Base-by-base conservation (phyloP, 2,888 invertebrate species). In the Plagodis dolabraria region DNA sequence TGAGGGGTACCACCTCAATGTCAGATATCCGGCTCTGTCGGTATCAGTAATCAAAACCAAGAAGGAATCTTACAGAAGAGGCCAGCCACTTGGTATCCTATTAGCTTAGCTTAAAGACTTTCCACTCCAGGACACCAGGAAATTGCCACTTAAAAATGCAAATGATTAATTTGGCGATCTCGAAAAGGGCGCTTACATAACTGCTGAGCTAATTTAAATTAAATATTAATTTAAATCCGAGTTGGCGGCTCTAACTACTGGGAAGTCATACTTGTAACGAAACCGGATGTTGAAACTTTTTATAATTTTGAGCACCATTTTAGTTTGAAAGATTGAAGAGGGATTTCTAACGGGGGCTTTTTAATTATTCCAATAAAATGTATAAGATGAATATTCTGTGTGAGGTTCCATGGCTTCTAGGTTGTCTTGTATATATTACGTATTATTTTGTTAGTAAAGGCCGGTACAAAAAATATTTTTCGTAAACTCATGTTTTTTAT, bases 71-170 rank as follows among this genome's bases (percentile, higher is more conserved):
- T 8, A 8, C 38, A 2, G 47, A 38, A 35, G 38, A 50, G 49
- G 22, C 35, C 1, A 22, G 38, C 8, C 12, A 45, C 10, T 2
- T 38, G 38, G 7, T 42, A 11, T 48, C 9, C 38, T 11, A 40
- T 48, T 10, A 33, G 33, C n/a, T n/a, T 33, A 50, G 50, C 42
- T 42, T 42, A 44, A 12, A 22, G 43, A 35, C 11, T 47, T 44
- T 50, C 43, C 12, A 44, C 51, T 10, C 11, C 35, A 49, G 45
- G 11, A 34, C 36, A 52, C 33, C 11, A 51, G 55, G 43, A 55
- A 65, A 79, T 77, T 75, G 71, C 73, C 76, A 76, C 77, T 80
- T 71, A 63, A 72, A 73, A 73, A 78, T 76, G 73, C 54, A 80
- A 79, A 79, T 76, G 62, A 70, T 60, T 69, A 68, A 74, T 76